Conservation (phyloP, 2,888 invertebrate species). For the Archips xylosteana region DNA sequence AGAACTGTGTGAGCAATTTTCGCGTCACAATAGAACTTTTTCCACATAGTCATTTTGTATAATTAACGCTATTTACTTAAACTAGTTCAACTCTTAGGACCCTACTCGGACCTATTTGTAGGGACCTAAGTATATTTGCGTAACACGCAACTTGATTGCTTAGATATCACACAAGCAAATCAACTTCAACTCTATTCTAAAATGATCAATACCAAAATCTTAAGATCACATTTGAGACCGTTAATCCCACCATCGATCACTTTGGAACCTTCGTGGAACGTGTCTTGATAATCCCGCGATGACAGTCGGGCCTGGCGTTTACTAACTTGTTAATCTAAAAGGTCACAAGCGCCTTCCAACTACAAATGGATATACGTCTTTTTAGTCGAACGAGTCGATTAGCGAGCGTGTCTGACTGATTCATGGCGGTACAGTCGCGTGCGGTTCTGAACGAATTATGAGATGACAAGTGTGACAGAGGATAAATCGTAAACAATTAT, state of each 20-base stretch:
- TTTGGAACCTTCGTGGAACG: slow-evolving; percentile 74
- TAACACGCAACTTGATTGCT: too few species aligned
- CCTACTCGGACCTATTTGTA: too few species aligned
- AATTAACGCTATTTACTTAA: too few species aligned
- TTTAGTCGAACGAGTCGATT: slow-evolving; percentile 15
- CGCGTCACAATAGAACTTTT: too few species aligned
- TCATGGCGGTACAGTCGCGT: slow-evolving; percentile 51
- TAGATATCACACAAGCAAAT: too few species aligned
- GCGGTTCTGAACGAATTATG: slow-evolving; percentile 66
- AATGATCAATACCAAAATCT: slow-evolving; percentile 1
- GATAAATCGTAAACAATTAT: slow-evolving; percentile 78
- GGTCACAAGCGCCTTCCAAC: slow-evolving; percentile 51
- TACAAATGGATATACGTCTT: not conserved
- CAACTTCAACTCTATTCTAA: not conserved
- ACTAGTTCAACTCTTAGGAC: too few species aligned
- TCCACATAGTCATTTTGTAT: too few species aligned
- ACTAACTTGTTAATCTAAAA: slow-evolving; percentile 41
- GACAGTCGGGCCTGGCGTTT: slow-evolving; percentile 63
- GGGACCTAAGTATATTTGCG: too few species aligned
- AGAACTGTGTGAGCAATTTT: too few species aligned
- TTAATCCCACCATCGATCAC: slow-evolving; percentile 71
- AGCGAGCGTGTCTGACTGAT: slow-evolving; percentile 46
- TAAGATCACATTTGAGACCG: slow-evolving; percentile 28
- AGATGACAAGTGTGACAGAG: slow-evolving; percentile 78
- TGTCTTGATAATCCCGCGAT: slow-evolving; percentile 70